phyloP scores from a whole-genome alignment of 2,888 invertebrate genomes.

The Eristalinus aeneus region DNA sequence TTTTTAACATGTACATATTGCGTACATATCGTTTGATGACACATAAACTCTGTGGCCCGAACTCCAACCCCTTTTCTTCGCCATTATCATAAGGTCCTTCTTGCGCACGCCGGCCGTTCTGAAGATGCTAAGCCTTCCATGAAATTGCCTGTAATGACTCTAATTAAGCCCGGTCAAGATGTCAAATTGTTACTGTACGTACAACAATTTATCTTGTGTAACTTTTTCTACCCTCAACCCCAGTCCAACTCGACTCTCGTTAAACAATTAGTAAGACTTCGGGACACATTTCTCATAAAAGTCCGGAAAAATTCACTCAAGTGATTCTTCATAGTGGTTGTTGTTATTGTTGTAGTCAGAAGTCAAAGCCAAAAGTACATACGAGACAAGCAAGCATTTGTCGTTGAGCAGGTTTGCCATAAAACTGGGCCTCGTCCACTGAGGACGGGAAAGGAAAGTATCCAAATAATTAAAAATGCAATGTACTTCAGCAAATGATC shows the following conservation, averaged over 20 bases:
- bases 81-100: neutral
- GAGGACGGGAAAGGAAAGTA: slow-evolving; percentile 37
- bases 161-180: slow-evolving; percentile 39
- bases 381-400: slow-evolving; percentile 5
- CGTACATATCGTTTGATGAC: neutral
- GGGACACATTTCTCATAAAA: slow-evolving; percentile 50
- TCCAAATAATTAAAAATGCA: slow-evolving; percentile 68
- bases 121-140: slow-evolving; percentile 17
- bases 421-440: slow-evolving; percentile 22
- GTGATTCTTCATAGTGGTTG: neutral
- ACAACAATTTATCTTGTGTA: slow-evolving; percentile 45
- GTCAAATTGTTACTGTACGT: slow-evolving; percentile 14
- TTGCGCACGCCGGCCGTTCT: neutral
- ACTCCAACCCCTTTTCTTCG: neutral
- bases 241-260: slow-evolving; percentile 8
- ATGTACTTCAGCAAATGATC: slow-evolving; percentile 65
- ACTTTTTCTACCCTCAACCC: slow-evolving; percentile 8
- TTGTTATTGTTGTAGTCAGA: neutral
- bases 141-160: slow-evolving; percentile 25
- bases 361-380: slow-evolving; percentile 10
- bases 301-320: slow-evolving; percentile 1
- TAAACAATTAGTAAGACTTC: slow-evolving; percentile 44
- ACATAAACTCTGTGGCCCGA: neutral
- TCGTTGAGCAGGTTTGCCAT: slow-evolving; percentile 9
- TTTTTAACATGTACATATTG: neutral